Base-by-base conservation (phyloP, 2,888 invertebrate species). In the Lochmaea crataegi region DNA sequence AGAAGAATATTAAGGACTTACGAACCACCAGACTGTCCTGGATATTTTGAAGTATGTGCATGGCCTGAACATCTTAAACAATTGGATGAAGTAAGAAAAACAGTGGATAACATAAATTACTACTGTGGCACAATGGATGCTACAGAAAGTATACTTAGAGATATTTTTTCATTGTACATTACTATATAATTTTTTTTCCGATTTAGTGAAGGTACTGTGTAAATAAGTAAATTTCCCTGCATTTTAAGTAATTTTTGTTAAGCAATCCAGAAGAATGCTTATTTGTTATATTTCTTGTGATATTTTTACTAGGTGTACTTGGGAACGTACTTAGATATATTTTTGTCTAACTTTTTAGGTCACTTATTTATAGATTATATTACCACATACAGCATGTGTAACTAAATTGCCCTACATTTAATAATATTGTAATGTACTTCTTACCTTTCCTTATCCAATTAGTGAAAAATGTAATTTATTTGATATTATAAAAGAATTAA, bases 11-110 rank as follows among this genome's bases (percentile, higher is more conserved):
- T 81, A 26, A 87, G 94, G 48, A 85, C 88, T n/a, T 98, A 97
- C 85, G 91, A 93, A 68, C 97, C 97, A 22, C 94, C 97, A 1
- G 97, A 98, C 87, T 88, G 93, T 2, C 91, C 91, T 0, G 95
- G 96, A 0, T 98, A 97, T 88, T 97, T 97, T 87, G 95, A 97
- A 60, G 87, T 87, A 78, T 92, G 94, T 83, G 96, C 94, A n/a
- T 98, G 97, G 97, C 97, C 97, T n/a, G 92, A 92, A 82, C 94
- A 96, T 84, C 82, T 91, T 72, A 87, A 87, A 80, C 90, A 93
- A 80, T 85, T 89, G 53, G 79, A 85, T 26, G 89, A 90, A 80
- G 84, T 89, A 41, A 72, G 80, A 65, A 75, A 75, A 42, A 79
- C 86, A 68, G 81, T 85, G 1, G 68, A 77, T 56, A 77, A 84